Evolutionary conservation across 2,113 vertebrate species (phyloP), one percentile per base, ranked within the genome.

Genomic region (Anas platyrhynchos): DNA sequence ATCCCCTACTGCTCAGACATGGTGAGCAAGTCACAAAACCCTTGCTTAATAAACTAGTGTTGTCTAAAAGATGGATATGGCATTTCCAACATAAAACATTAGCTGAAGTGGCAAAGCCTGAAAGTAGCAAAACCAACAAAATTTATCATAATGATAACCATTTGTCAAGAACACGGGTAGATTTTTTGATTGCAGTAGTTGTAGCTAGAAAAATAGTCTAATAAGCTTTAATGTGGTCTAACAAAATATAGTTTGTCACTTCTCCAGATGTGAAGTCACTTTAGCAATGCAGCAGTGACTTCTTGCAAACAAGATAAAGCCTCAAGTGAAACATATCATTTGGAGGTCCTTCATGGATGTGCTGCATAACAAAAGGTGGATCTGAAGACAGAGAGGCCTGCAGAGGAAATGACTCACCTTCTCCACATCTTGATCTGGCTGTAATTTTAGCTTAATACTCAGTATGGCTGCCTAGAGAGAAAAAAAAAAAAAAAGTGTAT

Each of bases 381-480:
- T 34, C 27, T 73, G 84, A 75, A 75, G 88, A 79, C 36, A 52
- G 79, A 82, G 74, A 4, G 86, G 44, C 81, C 74, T 75, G 43
- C 75, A 41, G 55, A 86, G 71, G 79, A 91, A 93, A 86, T 88
- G 25, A 83, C 98, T 98, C 76, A 99, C 99, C 98, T 99, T 97
- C 79, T 99, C 99, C 89, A 98, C 78, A 65, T 98, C 96, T 41
- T 99, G 97, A 27, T 98, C 97, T 13, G 97, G 93, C 96, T 99
- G 99, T 44, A 99, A 93, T 46, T 98, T 96, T 84, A 99, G 96
- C 86, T 98, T 99, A 7, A 97, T 97, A 74, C 98, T 95, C 72
- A 99, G 94, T 17, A 96, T 22, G 22, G 96, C 95, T n/a, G 98
- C 99, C 99, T 99, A 88, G 71, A 86, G 88, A 93, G 86, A 61